Conservation (phyloP, 2,113 vertebrate species). For the Neotragus pygmaeus region DNA sequence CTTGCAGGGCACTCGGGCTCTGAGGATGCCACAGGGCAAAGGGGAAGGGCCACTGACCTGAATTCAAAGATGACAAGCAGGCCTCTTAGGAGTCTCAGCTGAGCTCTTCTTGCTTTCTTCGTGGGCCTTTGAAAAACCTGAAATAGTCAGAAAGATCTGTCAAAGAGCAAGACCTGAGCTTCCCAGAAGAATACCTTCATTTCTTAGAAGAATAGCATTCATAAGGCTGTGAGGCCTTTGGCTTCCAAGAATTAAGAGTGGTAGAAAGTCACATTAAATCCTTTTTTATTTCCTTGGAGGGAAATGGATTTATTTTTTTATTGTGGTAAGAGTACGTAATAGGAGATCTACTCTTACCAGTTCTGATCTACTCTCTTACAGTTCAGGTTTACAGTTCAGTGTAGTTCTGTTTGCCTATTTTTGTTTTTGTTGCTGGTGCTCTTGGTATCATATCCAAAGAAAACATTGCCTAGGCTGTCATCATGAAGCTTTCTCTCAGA, state of each 20-base stretch:
- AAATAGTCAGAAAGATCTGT: neutral
- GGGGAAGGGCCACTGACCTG: neutral
- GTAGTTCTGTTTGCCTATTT: neutral
- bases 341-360: neutral
- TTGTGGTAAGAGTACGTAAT: neutral
- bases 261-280: neutral
- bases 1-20: neutral
- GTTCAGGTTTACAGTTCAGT: neutral
- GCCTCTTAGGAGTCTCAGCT: neutral
- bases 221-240: neutral
- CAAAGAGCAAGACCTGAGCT: neutral
- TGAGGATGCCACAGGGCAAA: neutral
- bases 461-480: neutral
- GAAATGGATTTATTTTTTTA: constrained; percentile 12
- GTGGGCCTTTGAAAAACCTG: neutral
- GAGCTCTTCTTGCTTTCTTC: neutral
- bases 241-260: neutral
- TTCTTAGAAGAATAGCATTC: neutral
- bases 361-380: no score
- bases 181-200: neutral
- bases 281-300: neutral
- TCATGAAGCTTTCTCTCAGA: neutral
- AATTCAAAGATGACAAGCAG: neutral
- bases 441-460: neutral
- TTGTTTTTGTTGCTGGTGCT: neutral